Evolutionary conservation across 2,113 vertebrate species (phyloP), one percentile per base, ranked within the genome.

Genomic region (Casuarius casuarius): DNA sequence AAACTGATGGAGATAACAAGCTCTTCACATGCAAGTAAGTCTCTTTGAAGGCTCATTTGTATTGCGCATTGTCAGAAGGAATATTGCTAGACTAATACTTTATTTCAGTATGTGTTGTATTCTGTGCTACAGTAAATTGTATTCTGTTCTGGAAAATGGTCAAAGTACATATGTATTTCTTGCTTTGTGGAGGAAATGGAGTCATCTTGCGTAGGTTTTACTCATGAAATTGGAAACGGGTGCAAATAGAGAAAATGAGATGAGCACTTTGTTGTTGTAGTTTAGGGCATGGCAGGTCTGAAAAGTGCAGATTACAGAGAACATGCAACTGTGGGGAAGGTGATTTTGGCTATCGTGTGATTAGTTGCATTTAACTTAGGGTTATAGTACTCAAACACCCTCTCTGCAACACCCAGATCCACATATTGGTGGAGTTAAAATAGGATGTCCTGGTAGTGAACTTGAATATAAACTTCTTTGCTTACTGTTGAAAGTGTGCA

Each of bases 1-100:
- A 90, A 84, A 17, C 75, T 96, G 82, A 86, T 63, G 93, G 95
- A 95, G 51, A 33, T 63, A 71, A 86, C 72, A 5, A 31, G n/a
- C 49, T 20, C 88, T 70, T 90, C 94, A 68, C 75, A 2, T 84
- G 88, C 95, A 96, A 92, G 95, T 96, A 96, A 96, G 92, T 94
- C 35, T 44, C 76, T 89, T 35, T 66, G 70, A 79, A 95, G 77
- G 70, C 92, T 89, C 86, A 38, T 28, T 86, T 79, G 5, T 81
- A 0, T 26, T 67, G 68, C 72, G 84, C 20, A 0, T 6, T 82
- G 77, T 26, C 70, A 82, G 46, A 48, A 0, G 8, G 44, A 91
- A 59, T 75, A 7, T 44, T 31, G 28, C 25, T 46, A 11, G 75
- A n/a, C 5, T 11, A 3, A 0, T 25, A 6, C 21, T 22, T 61